Conservation (phyloP, 2,888 invertebrate genomes). For the Anaspis maculata region DNA sequence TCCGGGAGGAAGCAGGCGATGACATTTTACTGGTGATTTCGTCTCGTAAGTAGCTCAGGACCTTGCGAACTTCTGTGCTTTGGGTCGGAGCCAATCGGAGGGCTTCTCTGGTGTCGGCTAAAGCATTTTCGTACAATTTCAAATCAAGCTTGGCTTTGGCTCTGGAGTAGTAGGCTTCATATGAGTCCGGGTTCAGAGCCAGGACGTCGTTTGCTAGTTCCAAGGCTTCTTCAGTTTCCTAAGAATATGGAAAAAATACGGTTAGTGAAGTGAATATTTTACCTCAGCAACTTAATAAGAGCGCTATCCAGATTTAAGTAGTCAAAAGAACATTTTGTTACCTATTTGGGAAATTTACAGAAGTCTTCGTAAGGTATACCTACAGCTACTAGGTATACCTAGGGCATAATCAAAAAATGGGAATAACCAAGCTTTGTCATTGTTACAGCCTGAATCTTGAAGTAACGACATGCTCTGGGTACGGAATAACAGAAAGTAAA, state of each 20-base stretch:
- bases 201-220: slow-evolving; percentile 84
- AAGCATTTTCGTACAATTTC: slow-evolving; percentile 61
- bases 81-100: slow-evolving; percentile 62
- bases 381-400: no score
- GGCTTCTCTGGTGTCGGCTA: slow-evolving; percentile 77
- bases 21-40: slow-evolving; percentile 55
- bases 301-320: no score
- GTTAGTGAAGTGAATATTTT: neutral
- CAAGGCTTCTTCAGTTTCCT: slow-evolving; percentile 80
- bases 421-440: no score
- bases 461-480: no score
- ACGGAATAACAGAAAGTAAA: no score
- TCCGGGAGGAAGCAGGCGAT: slow-evolving; percentile 21
- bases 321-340: no score
- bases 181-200: slow-evolving; percentile 75
- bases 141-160: slow-evolving; percentile 79
- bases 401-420: no score
- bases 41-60: slow-evolving; percentile 65
- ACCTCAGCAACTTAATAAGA: no score
- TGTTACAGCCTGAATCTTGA: no score
- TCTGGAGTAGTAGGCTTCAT: slow-evolving; percentile 87
- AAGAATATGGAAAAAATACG: slow-evolving; percentile 23
- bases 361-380: no score
- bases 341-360: no score
- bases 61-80: slow-evolving; percentile 64